Conservation (phyloP, 2,797 vertebrate species). For the Siniperca undulata region DNA sequence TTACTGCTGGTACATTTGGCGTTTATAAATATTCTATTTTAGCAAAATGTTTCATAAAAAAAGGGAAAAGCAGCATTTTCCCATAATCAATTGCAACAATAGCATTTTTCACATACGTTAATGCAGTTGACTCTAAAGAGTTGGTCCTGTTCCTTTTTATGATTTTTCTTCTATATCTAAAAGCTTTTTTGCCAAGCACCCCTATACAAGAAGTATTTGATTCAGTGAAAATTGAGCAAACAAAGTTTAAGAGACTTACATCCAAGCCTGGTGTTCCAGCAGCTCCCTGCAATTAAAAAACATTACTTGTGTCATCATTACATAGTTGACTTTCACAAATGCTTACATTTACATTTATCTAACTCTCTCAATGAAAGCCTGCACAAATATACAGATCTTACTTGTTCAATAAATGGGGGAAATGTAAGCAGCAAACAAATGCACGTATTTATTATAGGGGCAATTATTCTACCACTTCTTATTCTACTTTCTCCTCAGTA, state of each 20-base stretch:
- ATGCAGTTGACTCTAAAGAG: background rate
- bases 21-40: background rate
- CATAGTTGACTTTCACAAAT: background rate
- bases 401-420: background rate
- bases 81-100: background rate
- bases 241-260: slow-evolving; percentile 87
- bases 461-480: too few species aligned
- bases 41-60: background rate
- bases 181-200: background rate
- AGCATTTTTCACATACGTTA: too few species aligned
- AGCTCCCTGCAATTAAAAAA: slow-evolving; percentile 89
- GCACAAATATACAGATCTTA: slow-evolving; percentile 1
- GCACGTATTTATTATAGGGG: background rate
- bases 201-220: background rate
- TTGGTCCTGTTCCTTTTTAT: background rate
- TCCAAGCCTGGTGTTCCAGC: slow-evolving; percentile 97
- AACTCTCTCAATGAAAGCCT: background rate
- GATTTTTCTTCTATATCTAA: background rate
- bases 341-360: background rate
- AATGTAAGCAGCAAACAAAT: background rate
- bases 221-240: background rate
- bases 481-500: too few species aligned
- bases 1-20: background rate
- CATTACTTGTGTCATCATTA: background rate
- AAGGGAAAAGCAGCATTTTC: background rate